A percentile compares a stretch with the other conserved stretches of the same genome.
phyloP scores from a whole-genome alignment of 92 coral and sea anemone genomes.

The Montipora capitata region DNA sequence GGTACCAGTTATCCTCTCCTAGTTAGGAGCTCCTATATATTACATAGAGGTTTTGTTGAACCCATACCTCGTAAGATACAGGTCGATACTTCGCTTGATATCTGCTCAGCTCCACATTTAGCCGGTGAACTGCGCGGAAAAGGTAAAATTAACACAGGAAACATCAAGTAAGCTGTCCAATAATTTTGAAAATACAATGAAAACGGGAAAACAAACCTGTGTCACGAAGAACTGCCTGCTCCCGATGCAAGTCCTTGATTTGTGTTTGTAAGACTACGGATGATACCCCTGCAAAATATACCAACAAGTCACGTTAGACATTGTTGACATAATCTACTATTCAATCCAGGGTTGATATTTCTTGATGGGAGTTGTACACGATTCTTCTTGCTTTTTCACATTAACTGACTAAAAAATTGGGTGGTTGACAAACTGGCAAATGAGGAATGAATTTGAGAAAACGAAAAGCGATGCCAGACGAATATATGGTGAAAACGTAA shows the following conservation, averaged over 20 bases:
- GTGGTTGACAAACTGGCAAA: no score
- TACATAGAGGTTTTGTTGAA: not conserved
- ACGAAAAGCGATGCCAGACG: no score
- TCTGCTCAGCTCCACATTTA: constrained; percentile 96
- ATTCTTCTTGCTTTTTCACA: no score
- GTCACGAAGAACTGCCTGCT: constrained; percentile 83
- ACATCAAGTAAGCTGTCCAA: not conserved
- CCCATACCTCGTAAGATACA: constrained; percentile 87
- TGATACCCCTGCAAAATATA: constrained; percentile 57
- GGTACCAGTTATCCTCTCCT: no score
- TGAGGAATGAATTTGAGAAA: no score
- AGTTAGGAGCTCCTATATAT: no score
- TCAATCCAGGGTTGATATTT: no score
- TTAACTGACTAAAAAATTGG: no score
- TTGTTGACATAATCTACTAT: no score
- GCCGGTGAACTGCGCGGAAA: constrained; percentile 77
- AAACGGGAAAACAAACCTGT: constrained; percentile 66
- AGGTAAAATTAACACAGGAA: not conserved
- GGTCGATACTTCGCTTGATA: constrained; percentile 94
- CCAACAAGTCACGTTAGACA: no score
- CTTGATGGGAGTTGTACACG: no score
- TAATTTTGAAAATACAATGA: not conserved
- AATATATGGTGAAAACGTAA: no score
- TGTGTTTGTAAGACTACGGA: constrained; percentile 87
- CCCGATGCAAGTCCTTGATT: constrained; percentile 90